Base-by-base conservation (phyloP, 1,140 invertebrate species). In the Drosophila ambigua region DNA sequence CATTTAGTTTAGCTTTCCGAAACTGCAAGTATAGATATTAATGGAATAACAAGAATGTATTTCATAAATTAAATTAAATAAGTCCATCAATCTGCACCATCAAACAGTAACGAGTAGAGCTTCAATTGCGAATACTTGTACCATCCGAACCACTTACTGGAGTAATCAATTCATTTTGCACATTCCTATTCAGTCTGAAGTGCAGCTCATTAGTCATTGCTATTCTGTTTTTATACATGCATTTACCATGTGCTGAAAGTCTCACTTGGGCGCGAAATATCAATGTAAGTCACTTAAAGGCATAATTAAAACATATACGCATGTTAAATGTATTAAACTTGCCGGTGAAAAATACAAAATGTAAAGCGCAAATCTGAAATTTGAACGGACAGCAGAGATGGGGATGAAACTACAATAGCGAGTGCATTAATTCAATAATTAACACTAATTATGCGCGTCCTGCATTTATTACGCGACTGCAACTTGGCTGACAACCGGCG, bases 381-480 rank as follows among this genome's bases (percentile, higher is more conserved):
- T 46, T 51, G 49, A 62, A 31, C 31, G 6, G 24, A 67, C 41
- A 44, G 49, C 15, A 58, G 13, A 6, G 26, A 28, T 46, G 48
- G 57, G 64, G 78, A 67, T 74, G 72, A 49, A 82, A 74, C 74
- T 63, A 67, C 71, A 82, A 82, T 82, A 73, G 79, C 65, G 65
- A 82, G 74, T 82, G 79, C 79, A 83, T 83, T 83, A 83, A 83
- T 72, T 83, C 79, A 71, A 81, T 83, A 83, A 83, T 82, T 83
- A 83, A 83, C 79, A 83, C 79, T 83, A 82, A 78, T 83, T 83
- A 83, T 83, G 74, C 54, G 54, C 75, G 44, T 73, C 68, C 45
- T 60, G 73, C 78, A 82, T 82, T 82, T 78, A 82, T 65, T 50
- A 77, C 60, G 74, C 45, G 46, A 63, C 44, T 64, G 62, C 57